These are phyloP conservation scores for Cololabis saira DNA, from an alignment of 2,113 vertebrate genomes.

Conservation along the genomic window DNA sequence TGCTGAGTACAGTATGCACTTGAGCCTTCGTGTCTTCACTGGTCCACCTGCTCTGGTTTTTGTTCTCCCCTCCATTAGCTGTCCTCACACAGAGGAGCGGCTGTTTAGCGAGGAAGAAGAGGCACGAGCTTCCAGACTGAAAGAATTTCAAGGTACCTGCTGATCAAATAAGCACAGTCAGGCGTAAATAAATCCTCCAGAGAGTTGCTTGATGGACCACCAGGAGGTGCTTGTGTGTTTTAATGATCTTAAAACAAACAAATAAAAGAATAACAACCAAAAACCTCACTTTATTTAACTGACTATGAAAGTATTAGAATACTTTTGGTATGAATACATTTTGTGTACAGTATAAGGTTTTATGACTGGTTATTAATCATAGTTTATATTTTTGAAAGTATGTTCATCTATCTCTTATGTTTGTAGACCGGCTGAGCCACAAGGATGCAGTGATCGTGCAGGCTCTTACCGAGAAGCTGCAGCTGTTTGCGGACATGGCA, in stretches of 20 bases:
- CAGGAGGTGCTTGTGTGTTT: slow-evolving; percentile 44
- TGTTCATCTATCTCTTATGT: too few species aligned
- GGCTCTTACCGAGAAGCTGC: slow-evolving; percentile 89
- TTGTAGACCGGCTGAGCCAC: slow-evolving; percentile 84
- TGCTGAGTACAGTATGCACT: too few species aligned
- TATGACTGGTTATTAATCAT: too few species aligned
- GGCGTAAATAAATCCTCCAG: too few species aligned
- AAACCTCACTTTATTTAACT: neutral
- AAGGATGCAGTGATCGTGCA: slow-evolving; percentile 88
- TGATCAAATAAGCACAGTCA: neutral
- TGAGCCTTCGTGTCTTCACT: neutral
- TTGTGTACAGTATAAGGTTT: neutral
- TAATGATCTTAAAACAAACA: neutral
- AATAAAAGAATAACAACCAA: too few species aligned
- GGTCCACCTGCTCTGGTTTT: neutral
- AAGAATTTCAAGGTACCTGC: slow-evolving; percentile 90
- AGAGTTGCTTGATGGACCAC: slow-evolving; percentile 24
- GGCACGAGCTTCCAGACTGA: slow-evolving; percentile 79
- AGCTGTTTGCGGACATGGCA: slow-evolving; percentile 89
- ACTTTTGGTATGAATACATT: neutral
- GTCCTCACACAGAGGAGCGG: slow-evolving; percentile 88
- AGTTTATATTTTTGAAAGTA: too few species aligned
- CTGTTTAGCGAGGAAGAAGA: slow-evolving; percentile 86
- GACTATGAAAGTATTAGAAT: neutral
- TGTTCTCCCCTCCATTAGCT: slow-evolving; percentile 75